Base-by-base conservation (phyloP, 2,888 invertebrate genomes). In the Rapana venosa region DNA sequence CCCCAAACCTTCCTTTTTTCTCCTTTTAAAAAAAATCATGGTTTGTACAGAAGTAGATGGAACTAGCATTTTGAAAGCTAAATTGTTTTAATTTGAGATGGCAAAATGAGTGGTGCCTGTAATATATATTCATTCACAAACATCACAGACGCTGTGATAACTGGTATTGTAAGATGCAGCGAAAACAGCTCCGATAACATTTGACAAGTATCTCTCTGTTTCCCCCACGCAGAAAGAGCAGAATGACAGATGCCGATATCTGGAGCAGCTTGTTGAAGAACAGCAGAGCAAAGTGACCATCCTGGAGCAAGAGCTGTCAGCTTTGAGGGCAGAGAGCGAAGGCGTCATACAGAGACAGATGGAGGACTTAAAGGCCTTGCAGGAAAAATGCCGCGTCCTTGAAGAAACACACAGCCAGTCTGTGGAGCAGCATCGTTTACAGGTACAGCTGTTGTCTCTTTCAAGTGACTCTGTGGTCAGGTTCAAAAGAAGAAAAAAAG, bases 371-470 rank as follows among this genome's bases (percentile, higher is more conserved):
- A 58, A 87, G 11, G 77, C 86, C 15, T 36, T 90, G 32, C 91
- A 92, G 74, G 90, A 74, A 58, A 90, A 87, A 79, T 89, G 87
- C 79, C 86, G 85, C 5, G 26, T 91, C 61, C 88, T 94, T 30
- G 91, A 93, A 70, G 74, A 88, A 17, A 90, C 87, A 17, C 88
- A 92, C 17, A 87, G 87, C 30, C 90, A 91, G 26, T 88, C 92
- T 90, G 91, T 92, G 35, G 87, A 92, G 26, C 90, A 91, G 35
- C 91, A 92, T 79, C 87, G 91, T 17, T 92, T 92, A n/a, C 90
- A 92, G 92, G 94, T 93, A 86, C 77, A 88, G 6, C 66, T 66
- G 66, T 66, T 47, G 47, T 47, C 47, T 47, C 47, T 47, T 47
- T 47, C 47, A 47, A 47, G 47, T 8, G 47, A 47, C 47, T 47